Evolutionary conservation across 2,113 vertebrate genomes (phyloP), one percentile per base, ranked within the genome.

Genomic region (Vombatus ursinus): DNA sequence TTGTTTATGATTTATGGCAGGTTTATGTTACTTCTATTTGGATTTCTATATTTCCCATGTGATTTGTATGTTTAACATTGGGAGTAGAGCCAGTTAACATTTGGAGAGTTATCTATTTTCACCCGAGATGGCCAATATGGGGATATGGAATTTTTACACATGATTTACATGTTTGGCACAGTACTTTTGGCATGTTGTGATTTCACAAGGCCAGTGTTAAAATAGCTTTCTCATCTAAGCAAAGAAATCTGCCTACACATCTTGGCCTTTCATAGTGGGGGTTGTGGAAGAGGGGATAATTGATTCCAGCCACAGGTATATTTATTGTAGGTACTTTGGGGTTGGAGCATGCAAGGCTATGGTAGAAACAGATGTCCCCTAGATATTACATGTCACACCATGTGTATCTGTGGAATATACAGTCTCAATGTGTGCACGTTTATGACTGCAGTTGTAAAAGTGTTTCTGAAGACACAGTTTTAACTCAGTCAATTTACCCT

Each of bases 151-250:
- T 98, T 98, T 98, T 98, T 98, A 98, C 98, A 98, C 98, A 77
- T 98, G 98, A 98, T 98, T 98, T 98, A 98, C 98, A 98, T 98
- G 98, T 98, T 98, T 98, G 98, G 97, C 98, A 98, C 98, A 98
- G 98, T 98, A 98, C 98, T 98, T 98, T 98, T 97, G 98, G 98
- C 98, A 98, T 97, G 98, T 98, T 98, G 98, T 98, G 98, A 98
- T 97, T 98, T 98, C 98, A 98, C 98, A 98, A 98, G 97, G 98
- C 98, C 98, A 98, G 97, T 98, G 98, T 98, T 98, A 97, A 97
- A 92, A 97, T 96, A 97, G 98, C 97, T 98, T 98, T 98, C 98
- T 97, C 98, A 97, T 98, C 91, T 98, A 98, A 96, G 97, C 97
- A 95, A 97, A 98, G 97, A 96, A 9, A 96, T 97, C 97, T 98